Conservation (phyloP, 2,888 invertebrate species). For the Macrophya alboannulata region DNA sequence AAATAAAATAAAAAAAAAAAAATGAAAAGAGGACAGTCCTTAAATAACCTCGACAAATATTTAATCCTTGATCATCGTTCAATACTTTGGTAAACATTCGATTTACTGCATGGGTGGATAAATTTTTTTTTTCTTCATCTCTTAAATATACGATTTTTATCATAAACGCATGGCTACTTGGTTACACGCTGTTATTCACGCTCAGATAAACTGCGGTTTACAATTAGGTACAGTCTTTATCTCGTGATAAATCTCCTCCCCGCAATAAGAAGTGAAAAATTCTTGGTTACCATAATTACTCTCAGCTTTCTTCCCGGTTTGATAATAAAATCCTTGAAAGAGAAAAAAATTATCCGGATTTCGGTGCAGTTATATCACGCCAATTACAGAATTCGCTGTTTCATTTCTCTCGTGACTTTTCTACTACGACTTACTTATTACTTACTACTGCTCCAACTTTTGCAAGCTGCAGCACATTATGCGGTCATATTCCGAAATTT, state of each 20-base stretch:
- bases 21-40: not conserved
- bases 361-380: not conserved
- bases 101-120: not conserved
- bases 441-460: not conserved
- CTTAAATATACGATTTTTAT: not conserved
- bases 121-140: not conserved
- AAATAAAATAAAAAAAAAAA: not conserved
- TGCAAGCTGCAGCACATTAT: not conserved
- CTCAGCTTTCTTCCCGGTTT: not conserved
- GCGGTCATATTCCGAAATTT: not conserved
- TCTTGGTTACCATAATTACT: not conserved
- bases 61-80: conserved; percentile 2
- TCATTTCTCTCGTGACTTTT: not conserved
- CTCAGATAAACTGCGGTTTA: not conserved
- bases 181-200: not conserved
- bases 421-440: not conserved
- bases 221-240: not conserved
- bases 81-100: conserved; percentile 9
- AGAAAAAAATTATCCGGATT: no score
- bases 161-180: not conserved
- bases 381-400: not conserved
- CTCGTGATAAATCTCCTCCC: not conserved
- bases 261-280: not conserved
- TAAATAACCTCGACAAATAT: not conserved
- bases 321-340: no score